A percentile compares a stretch with the other conserved stretches of the same genome.
phyloP scores from a whole-genome alignment of 2,113 vertebrate species.

The Xiphias gladius region DNA sequence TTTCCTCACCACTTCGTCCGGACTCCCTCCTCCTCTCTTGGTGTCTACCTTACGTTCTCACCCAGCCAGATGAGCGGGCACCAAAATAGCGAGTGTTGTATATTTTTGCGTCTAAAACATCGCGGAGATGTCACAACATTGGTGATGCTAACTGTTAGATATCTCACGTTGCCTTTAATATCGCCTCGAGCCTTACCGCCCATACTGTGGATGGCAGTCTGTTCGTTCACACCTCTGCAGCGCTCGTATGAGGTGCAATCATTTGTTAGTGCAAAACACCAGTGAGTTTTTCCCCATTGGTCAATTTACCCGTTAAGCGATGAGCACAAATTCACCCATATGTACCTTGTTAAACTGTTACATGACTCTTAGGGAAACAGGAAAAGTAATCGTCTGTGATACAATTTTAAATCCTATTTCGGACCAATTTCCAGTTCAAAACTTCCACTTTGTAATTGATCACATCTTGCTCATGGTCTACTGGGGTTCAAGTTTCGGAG shows the following conservation, averaged over 20 bases:
- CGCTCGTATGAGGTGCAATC: slow-evolving; percentile 62
- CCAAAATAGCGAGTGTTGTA: slow-evolving; percentile 57
- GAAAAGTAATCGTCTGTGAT: not conserved
- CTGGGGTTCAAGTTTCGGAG: not conserved
- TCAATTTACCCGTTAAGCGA: slow-evolving; percentile 56
- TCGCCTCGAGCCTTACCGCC: slow-evolving; percentile 42
- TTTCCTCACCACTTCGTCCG: not conserved
- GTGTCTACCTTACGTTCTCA: slow-evolving; percentile 53
- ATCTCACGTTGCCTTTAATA: slow-evolving; percentile 60
- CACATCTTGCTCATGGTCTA: no score
- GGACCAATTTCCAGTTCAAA: not conserved
- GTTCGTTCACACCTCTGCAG: slow-evolving; percentile 71
- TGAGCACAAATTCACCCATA: slow-evolving; percentile 5
- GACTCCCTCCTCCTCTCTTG: not conserved
- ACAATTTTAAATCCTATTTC: no score
- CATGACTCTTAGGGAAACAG: not conserved
- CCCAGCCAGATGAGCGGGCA: slow-evolving; percentile 62
- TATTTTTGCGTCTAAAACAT: slow-evolving; percentile 63
- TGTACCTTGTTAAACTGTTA: not conserved
- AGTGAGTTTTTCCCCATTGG: slow-evolving; percentile 26
- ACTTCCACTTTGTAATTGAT: not conserved
- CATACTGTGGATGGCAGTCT: slow-evolving; percentile 67
- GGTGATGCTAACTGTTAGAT: slow-evolving; percentile 70
- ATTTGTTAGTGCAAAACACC: slow-evolving; percentile 37
- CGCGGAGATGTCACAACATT: slow-evolving; percentile 68